Evolutionary conservation across 2,113 vertebrate species (phyloP).

Genomic region (Rhinoptilus africanus): DNA sequence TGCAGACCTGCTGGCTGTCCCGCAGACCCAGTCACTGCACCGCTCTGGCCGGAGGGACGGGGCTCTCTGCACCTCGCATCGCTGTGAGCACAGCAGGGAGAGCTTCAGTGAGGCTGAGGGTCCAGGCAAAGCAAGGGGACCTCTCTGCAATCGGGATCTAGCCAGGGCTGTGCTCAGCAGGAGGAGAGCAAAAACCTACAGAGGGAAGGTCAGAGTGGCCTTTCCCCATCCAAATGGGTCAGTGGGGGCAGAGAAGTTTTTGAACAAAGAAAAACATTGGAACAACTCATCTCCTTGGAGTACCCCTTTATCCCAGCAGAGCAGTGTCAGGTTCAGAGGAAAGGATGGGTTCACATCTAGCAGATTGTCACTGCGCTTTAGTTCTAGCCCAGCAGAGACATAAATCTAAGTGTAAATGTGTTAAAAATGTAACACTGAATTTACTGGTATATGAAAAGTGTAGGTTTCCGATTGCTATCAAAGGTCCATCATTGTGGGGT

Average conservation of each 20-base stretch:
- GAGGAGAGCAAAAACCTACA: background rate
- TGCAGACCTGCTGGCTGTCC: background rate
- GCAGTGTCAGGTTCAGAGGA: background rate
- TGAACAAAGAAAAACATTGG: background rate
- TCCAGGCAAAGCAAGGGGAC: background rate
- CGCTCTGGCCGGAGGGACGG: rapidly evolving
- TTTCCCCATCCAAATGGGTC: background rate
- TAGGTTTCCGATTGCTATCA: background rate
- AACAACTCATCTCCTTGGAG: background rate
- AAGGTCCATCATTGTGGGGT: too few relatives aligned
- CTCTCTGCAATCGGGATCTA: background rate
- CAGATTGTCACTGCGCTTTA: background rate
- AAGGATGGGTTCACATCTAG: background rate
- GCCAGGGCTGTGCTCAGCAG: background rate
- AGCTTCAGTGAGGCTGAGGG: background rate
- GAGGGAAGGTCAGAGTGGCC: background rate
- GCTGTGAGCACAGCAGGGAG: rapidly evolving
- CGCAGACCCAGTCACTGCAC: rapidly evolving
- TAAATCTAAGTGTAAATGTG: background rate
- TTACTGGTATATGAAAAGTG: background rate
- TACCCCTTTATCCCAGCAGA: background rate
- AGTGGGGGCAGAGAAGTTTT: background rate
- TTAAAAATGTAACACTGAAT: background rate
- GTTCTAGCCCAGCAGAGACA: background rate
- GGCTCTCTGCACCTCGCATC: background rate